Evolutionary conservation across 2,888 invertebrate genomes (phyloP), one percentile per base, ranked within the genome.

Genomic region (Tetranychus piercei): DNA sequence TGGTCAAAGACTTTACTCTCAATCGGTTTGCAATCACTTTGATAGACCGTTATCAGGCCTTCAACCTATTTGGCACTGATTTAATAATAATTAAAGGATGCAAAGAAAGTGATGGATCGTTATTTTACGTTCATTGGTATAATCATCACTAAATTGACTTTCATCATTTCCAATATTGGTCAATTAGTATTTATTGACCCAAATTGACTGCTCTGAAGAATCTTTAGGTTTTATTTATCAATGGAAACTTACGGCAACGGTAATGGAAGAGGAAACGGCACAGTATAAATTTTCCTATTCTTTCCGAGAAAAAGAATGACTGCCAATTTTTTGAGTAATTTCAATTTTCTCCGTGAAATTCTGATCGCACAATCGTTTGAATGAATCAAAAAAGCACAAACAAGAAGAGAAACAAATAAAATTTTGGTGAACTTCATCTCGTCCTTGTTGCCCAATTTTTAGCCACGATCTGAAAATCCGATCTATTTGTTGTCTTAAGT

Each of bases 251-350:
- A 69, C 69, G 69, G 69, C 20, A 69, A 69, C 23, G 69, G 69
- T 69, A 69, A 69, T 9, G 69, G 69, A 69, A 69, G 69, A 20
- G 69, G 69, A 22, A 69, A 69, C 22, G 69, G 69, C 5, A 69
- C 20, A 22, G 69, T 69, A 9, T 69, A 69, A 69, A 69, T 69
- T 23, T 69, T 69, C 22, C 34, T 69, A 2, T 69, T 69, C 22
- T 69, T 20, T 69, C 69, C 69, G 6, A 69, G 22, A 11, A 69
- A 23, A 11, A 69, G 8, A 69, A 69, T 69, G 11, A 69, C 69
- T 11, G 69, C 69, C 69, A 69, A 69, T 23, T 69, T 69, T 69
- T 69, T 69, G 11, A 69, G 34, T 4, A 69, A 22, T 69, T 23
- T 69, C 8, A 69, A 20, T 22, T 69, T 69, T 69, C 69, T 69